These are phyloP conservation scores for Equus przewalskii DNA, from an alignment of 2,113 vertebrate species.

Conservation along the genomic window DNA sequence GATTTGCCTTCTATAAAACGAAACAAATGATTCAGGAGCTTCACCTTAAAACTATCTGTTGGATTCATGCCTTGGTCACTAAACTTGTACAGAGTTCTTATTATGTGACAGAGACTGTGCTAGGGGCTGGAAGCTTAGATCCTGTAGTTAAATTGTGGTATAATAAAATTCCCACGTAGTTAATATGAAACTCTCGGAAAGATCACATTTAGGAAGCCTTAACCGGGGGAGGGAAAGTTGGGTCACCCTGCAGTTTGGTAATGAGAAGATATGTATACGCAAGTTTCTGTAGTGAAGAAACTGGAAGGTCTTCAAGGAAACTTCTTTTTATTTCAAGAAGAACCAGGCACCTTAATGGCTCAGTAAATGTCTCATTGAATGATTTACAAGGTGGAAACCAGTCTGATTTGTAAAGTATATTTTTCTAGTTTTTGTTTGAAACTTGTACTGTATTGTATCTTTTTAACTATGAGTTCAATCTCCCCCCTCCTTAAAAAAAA, in stretches of 20 bases:
- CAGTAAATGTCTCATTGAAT: not conserved
- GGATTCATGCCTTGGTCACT: not conserved
- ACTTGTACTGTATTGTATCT: not conserved
- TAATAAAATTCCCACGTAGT: not conserved
- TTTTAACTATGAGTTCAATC: not conserved
- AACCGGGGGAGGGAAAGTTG: not conserved
- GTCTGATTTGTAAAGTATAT: not conserved
- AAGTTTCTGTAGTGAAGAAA: not conserved
- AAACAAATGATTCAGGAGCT: not conserved
- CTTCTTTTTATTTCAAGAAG: not conserved
- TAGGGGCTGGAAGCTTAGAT: not conserved
- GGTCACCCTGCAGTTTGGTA: not conserved
- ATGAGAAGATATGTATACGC: not conserved
- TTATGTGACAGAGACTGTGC: not conserved
- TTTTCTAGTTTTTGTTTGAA: not conserved
- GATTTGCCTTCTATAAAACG: not conserved
- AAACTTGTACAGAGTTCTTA: not conserved
- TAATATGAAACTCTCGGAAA: not conserved
- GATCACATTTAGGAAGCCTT: not conserved
- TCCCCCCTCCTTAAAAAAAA: not conserved
- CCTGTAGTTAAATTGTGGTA: not conserved
- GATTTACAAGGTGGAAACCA: not conserved
- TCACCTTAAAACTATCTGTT: not conserved
- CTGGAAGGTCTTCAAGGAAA: not conserved
- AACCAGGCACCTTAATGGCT: not conserved